A percentile compares a stretch with the other conserved stretches of the same genome.
phyloP scores from a whole-genome alignment of 2,797 vertebrate genomes.

The Oceanodroma leucorhoa region DNA sequence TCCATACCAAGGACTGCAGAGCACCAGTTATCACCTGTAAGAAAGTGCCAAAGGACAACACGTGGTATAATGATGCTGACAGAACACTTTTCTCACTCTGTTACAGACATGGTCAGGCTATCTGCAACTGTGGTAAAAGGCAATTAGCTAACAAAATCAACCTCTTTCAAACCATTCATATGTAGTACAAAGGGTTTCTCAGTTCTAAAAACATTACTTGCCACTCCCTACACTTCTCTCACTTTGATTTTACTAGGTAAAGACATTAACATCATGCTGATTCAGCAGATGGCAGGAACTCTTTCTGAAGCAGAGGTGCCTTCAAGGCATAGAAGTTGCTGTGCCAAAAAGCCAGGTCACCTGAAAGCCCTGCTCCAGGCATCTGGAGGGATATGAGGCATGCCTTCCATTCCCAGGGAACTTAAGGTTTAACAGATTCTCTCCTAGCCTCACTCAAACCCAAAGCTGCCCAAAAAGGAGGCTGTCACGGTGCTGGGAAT shows the following conservation, averaged over 20 bases:
- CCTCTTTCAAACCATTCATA: background rate
- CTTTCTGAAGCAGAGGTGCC: background rate
- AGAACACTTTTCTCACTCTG: background rate
- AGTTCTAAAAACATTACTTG: background rate
- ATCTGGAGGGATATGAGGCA: background rate
- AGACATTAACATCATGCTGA: background rate
- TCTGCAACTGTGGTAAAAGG: background rate
- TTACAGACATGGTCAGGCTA: background rate
- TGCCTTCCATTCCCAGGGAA: background rate
- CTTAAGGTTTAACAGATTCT: background rate
- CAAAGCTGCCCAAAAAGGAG: background rate
- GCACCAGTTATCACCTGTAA: constrained; percentile 91
- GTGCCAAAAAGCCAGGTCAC: background rate
- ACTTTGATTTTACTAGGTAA: background rate
- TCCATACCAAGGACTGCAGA: constrained; percentile 86
- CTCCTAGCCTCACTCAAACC: background rate
- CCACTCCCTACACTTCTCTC: background rate
- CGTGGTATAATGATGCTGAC: background rate
- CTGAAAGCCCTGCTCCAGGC: background rate
- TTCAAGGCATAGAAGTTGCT: background rate
- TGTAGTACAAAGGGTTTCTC: background rate
- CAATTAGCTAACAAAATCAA: background rate
- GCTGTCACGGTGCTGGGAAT: background rate
- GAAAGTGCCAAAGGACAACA: background rate
- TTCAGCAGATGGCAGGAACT: background rate